These are phyloP conservation scores for Drosophila grimshawi DNA, from an alignment of 1,140 invertebrate genomes.

Conservation along the genomic window DNA sequence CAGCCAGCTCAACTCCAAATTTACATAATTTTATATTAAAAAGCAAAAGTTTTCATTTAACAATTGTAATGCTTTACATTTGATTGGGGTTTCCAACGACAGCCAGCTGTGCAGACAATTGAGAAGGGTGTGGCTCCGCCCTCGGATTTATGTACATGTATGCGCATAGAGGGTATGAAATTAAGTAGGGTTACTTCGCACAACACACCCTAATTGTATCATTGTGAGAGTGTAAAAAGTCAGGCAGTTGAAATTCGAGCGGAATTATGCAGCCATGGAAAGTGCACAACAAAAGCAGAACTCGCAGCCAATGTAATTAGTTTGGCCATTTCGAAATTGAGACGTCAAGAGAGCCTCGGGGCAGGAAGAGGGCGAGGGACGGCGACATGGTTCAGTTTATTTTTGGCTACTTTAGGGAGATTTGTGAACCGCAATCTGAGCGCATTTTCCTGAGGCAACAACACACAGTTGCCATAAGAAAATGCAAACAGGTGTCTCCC, in stretches of 20 bases:
- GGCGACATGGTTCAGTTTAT: not conserved
- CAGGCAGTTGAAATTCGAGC: conserved; percentile 65
- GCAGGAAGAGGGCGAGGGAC: not conserved
- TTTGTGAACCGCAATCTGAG: conserved; percentile 50
- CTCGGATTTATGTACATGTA: not conserved
- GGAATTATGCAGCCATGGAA: conserved; percentile 60
- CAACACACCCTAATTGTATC: conserved; percentile 70
- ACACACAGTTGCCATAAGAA: not conserved
- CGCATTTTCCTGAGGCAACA: conserved; percentile 21
- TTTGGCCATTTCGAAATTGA: conserved; percentile 76
- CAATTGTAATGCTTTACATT: conserved; percentile 69
- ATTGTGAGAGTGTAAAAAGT: conserved; percentile 61
- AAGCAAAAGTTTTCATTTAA: conserved; percentile 69
- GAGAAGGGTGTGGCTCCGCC: conserved; percentile 56
- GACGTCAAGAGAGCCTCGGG: conserved; percentile 52
- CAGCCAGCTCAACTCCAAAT: conserved; percentile 47
- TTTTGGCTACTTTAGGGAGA: conserved; percentile 54
- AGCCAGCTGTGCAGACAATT: conserved; percentile 76
- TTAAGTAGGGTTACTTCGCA: conserved; percentile 24
- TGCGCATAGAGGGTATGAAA: not conserved
- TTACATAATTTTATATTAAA: conserved; percentile 79
- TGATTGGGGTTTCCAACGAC: conserved; percentile 50
- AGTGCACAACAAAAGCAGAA: conserved; percentile 24
- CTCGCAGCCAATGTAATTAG: conserved; percentile 68
- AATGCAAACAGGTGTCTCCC: conserved; percentile 19